Percentiles rank a stretch among this genome's conserved stretches.
Evolutionary conservation across 1,140 invertebrate genomes (phyloP).

Genomic region (Philotrypesis tridentata): DNA sequence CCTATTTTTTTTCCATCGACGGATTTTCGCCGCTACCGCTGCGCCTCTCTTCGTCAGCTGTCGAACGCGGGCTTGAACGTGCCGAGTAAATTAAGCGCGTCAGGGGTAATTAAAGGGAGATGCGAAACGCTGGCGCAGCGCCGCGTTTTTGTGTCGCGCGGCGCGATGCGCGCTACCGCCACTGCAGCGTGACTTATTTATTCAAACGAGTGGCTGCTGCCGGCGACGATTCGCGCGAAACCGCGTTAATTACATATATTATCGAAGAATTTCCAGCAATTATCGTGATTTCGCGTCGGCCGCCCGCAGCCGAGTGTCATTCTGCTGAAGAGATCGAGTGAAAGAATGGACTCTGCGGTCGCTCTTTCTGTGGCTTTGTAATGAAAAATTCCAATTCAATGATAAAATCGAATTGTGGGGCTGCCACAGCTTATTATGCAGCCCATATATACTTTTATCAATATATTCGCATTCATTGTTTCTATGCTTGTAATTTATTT

Average conservation of each 20-base stretch:
- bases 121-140: too few species aligned
- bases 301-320: too few species aligned
- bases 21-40: too few species aligned
- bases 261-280: constrained; percentile 15
- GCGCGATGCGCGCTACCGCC: neutral
- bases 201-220: neutral
- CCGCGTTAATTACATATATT: constrained; percentile 4
- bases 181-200: constrained; percentile 1
- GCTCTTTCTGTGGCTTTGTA: too few species aligned
- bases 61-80: constrained; percentile 23
- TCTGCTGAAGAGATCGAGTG: too few species aligned
- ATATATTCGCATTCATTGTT: too few species aligned
- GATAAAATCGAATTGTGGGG: too few species aligned
- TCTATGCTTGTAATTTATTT: too few species aligned
- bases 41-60: constrained; percentile 31
- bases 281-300: constrained; percentile 12
- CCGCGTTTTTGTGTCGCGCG: neutral
- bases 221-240: neutral
- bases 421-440: too few species aligned
- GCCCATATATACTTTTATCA: too few species aligned
- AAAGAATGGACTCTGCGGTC: too few species aligned
- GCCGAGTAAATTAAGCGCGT: constrained; percentile 15
- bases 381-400: too few species aligned
- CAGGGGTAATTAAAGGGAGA: constrained; percentile 22
- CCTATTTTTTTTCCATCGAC: neutral